Conservation (phyloP, 1,140 invertebrate species). For the Aphis gossypii region DNA sequence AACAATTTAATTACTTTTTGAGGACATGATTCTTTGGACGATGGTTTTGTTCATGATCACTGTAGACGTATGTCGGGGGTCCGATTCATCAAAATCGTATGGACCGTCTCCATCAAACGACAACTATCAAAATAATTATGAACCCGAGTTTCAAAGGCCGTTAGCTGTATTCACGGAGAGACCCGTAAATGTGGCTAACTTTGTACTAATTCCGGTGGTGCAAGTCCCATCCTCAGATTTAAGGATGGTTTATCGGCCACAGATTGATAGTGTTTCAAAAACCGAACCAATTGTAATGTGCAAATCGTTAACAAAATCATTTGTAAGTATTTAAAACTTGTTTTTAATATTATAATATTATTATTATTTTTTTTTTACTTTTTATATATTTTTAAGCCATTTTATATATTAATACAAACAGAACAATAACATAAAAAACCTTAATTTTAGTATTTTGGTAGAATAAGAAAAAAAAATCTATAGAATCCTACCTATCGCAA, state of each 20-base stretch:
- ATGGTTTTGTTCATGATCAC: background rate
- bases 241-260: constrained; percentile 42
- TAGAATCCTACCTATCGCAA: background rate
- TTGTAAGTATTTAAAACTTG: constrained; percentile 29
- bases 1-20: background rate
- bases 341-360: background rate
- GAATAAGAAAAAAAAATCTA: background rate
- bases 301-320: constrained; percentile 43
- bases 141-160: constrained; percentile 29
- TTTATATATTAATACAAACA: background rate
- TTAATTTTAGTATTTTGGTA: background rate
- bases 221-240: constrained; percentile 24
- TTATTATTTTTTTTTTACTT: background rate
- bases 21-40: background rate
- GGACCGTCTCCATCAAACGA: background rate
- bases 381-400: background rate
- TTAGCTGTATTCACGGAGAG: constrained; percentile 43
- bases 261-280: constrained; percentile 48
- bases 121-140: constrained; percentile 24
- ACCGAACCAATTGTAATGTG: constrained; percentile 51
- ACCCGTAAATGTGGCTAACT: constrained; percentile 19
- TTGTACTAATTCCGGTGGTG: constrained; percentile 9
- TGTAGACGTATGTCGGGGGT: background rate
- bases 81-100: background rate
- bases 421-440: background rate